Percentiles rank a stretch among this genome's conserved stretches.
These are phyloP conservation scores for Astropecten irregularis DNA, from an alignment of 53 echinoderm and acorn worm species.

Conservation along the genomic window DNA sequence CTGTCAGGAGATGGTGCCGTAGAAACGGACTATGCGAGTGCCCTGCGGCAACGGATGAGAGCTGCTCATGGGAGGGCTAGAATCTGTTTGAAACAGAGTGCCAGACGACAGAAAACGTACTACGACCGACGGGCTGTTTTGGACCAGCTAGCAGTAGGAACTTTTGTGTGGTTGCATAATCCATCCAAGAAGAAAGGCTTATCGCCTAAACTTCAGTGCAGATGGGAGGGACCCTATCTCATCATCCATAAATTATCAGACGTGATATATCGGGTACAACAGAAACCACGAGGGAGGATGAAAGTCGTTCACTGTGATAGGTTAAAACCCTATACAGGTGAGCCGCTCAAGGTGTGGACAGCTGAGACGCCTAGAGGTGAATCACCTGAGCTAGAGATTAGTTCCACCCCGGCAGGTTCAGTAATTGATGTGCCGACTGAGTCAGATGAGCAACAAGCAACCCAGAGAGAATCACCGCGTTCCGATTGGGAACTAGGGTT, in stretches of 20 bases:
- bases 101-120: not conserved
- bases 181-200: constrained; percentile 6
- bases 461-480: not conserved
- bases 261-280: not conserved
- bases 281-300: not conserved
- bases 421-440: no score
- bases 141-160: not conserved
- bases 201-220: constrained; percentile 12
- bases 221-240: constrained; percentile 34
- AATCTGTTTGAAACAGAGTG: not conserved
- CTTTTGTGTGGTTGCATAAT: not conserved
- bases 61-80: not conserved
- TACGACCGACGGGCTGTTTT: not conserved
- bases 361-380: not conserved
- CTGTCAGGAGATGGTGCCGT: not conserved
- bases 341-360: not conserved
- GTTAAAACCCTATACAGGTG: not conserved
- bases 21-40: not conserved
- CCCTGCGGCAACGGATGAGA: not conserved
- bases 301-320: constrained; percentile 5
- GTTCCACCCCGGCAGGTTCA: no score
- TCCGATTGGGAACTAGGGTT: not conserved
- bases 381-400: no score
- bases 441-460: not conserved
- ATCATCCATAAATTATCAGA: constrained; percentile 21